Evolutionary conservation across 2,797 vertebrate species (phyloP).

Genomic region (Sebastes kiyomatsui): DNA sequence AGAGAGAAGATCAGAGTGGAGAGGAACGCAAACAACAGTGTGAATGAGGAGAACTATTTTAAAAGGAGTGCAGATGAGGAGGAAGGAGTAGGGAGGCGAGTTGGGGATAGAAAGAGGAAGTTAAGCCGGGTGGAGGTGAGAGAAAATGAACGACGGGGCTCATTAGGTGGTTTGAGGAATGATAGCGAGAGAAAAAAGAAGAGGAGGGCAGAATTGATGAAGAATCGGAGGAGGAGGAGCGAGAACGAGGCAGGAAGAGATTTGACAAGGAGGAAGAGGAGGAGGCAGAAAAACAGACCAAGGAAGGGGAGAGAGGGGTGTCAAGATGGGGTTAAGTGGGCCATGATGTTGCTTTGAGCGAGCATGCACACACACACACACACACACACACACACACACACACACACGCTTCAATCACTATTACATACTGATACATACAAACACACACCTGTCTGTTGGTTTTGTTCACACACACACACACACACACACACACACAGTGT

Average conservation of each 20-base stretch:
- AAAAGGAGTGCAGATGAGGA: background rate
- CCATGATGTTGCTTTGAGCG: constrained; percentile 51
- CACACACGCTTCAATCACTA: constrained; percentile 24
- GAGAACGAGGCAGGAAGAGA: background rate
- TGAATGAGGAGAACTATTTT: background rate
- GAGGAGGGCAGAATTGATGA: background rate
- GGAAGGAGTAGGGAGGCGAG: background rate
- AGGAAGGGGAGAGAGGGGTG: constrained; percentile 30
- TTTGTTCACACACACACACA: constrained; percentile 1
- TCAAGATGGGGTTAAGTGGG: constrained; percentile 78
- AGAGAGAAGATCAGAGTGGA: background rate
- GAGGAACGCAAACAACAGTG: background rate
- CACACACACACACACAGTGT: constrained; percentile 18
- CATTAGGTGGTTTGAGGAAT: background rate
- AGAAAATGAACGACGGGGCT: background rate
- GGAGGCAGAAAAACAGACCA: constrained; percentile 24
- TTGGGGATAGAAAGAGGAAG: background rate
- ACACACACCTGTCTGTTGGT: constrained; percentile 27
- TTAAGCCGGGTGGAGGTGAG: background rate
- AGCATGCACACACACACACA: background rate
- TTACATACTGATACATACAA: constrained; percentile 52
- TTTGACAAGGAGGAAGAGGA: background rate
- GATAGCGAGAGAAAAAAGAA: background rate
- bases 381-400: background rate
- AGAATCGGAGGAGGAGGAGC: background rate